Conservation (phyloP, 2,888 invertebrate genomes). For the Xylota sylvarum region DNA sequence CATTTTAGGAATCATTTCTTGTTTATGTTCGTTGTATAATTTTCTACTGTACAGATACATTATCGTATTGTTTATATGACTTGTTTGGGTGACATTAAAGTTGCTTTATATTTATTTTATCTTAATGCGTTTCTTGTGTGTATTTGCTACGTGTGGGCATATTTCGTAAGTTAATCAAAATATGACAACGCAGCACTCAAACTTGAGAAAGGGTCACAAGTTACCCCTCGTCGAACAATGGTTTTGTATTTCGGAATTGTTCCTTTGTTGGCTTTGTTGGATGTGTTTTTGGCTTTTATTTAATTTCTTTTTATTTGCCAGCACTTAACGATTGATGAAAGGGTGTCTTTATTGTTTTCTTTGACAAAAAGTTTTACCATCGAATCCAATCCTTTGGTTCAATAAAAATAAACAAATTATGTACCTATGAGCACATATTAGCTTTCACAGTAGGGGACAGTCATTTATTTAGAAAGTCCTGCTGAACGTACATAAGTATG, state of each 20-base stretch:
- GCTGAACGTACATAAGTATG: no score
- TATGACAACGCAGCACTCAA: not conserved
- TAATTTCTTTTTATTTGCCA: not conserved
- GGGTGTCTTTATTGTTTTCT: no score
- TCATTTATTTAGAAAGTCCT: no score
- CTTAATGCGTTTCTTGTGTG: no score
- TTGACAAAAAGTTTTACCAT: no score
- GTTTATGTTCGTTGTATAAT: slow-evolving; percentile 14
- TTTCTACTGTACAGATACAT: slow-evolving; percentile 14
- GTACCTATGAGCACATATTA: no score
- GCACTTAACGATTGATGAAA: not conserved
- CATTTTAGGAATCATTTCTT: slow-evolving; percentile 17
- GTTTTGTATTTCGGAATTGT: not conserved
- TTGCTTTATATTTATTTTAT: no score
- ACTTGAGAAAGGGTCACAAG: not conserved
- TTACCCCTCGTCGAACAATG: not conserved
- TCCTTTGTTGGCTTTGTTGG: not conserved
- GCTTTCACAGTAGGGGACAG: no score
- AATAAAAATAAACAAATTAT: no score
- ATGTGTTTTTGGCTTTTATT: not conserved
- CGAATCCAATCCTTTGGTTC: no score
- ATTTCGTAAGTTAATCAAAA: not conserved
- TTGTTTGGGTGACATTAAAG: slow-evolving; percentile 23
- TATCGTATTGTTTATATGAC: slow-evolving; percentile 15
- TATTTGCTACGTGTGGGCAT: no score